These are phyloP conservation scores for Geodia barretti DNA, from an alignment of 37 sponge, comb jelly and placozoan genomes.

Conservation along the genomic window DNA sequence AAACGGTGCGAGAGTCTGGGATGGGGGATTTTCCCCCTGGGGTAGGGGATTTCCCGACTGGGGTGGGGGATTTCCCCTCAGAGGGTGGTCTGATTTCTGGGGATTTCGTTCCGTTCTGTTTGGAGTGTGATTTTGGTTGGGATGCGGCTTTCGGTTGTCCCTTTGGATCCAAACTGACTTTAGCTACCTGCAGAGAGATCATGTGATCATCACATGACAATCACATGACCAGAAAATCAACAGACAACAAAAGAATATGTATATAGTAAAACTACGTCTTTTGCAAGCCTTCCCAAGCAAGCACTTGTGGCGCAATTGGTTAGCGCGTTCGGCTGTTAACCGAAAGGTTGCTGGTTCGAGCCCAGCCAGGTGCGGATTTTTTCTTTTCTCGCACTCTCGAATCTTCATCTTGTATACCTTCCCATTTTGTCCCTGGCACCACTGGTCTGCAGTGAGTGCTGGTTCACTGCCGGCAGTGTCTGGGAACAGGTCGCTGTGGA, in stretches of 20 bases:
- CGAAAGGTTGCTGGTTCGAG: background rate
- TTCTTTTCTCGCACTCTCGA: background rate
- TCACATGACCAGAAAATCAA: no score
- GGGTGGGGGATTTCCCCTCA: background rate
- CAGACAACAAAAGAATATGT: no score
- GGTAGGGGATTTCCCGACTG: background rate
- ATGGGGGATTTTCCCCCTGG: conserved; percentile 3
- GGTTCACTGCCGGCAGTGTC: conserved; percentile 62
- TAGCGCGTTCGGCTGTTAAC: conserved; percentile 23
- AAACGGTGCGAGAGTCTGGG: background rate
- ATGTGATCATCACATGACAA: background rate
- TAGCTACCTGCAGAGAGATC: conserved; percentile 43
- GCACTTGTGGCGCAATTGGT: conserved; percentile 6
- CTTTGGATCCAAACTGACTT: conserved; percentile 68
- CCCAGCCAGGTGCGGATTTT: conserved; percentile 58
- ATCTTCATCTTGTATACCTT: conserved; percentile 1
- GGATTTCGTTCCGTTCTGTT: background rate
- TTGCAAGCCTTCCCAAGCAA: no score
- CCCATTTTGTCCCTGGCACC: conserved; percentile 72
- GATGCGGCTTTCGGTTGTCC: background rate
- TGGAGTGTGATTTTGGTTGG: background rate
- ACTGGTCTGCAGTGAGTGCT: conserved; percentile 74
- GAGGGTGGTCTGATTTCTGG: background rate
- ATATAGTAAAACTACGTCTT: no score
- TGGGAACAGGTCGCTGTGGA: conserved; percentile 88